Evolutionary conservation across 1,140 invertebrate genomes (phyloP).

Genomic region (Drosophila teissieri): DNA sequence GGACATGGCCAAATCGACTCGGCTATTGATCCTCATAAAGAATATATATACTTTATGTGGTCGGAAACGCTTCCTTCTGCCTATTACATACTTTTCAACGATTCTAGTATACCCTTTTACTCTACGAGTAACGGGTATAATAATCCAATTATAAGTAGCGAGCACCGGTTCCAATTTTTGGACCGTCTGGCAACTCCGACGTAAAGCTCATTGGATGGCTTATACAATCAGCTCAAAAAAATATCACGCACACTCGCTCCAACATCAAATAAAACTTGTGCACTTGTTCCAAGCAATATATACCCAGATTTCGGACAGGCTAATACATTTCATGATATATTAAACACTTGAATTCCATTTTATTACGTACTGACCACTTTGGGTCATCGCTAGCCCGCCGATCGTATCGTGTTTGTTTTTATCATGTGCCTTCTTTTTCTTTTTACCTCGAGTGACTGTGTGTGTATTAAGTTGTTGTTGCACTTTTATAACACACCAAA

Average conservation of each 20-base stretch:
- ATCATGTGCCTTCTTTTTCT: slow-evolving; percentile 48
- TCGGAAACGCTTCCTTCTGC: no score
- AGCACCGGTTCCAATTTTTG: background rate
- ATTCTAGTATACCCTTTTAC: no score
- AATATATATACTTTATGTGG: no score
- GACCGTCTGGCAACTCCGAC: slow-evolving; percentile 51
- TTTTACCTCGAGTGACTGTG: slow-evolving; percentile 16
- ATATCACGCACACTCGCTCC: slow-evolving; percentile 20
- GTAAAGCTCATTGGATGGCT: slow-evolving; percentile 27
- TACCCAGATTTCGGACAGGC: slow-evolving; percentile 17
- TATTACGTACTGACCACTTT: slow-evolving; percentile 51
- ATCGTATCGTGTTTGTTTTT: slow-evolving; percentile 73
- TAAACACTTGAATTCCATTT: slow-evolving; percentile 48
- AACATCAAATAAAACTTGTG: slow-evolving; percentile 40
- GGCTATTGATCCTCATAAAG: no score
- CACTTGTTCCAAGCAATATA: slow-evolving; percentile 53
- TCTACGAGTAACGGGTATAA: no score
- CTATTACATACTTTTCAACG: no score
- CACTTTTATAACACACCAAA: slow-evolving; percentile 67
- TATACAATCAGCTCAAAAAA: slow-evolving; percentile 15
- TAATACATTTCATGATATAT: slow-evolving; percentile 48
- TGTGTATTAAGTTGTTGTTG: slow-evolving; percentile 69
- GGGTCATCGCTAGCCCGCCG: slow-evolving; percentile 54
- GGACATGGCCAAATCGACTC: no score
- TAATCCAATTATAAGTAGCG: slow-evolving; percentile 10